Evolutionary conservation across 2,888 invertebrate genomes (phyloP), one percentile per base, ranked within the genome.

Genomic region (Campoplex nolae): DNA sequence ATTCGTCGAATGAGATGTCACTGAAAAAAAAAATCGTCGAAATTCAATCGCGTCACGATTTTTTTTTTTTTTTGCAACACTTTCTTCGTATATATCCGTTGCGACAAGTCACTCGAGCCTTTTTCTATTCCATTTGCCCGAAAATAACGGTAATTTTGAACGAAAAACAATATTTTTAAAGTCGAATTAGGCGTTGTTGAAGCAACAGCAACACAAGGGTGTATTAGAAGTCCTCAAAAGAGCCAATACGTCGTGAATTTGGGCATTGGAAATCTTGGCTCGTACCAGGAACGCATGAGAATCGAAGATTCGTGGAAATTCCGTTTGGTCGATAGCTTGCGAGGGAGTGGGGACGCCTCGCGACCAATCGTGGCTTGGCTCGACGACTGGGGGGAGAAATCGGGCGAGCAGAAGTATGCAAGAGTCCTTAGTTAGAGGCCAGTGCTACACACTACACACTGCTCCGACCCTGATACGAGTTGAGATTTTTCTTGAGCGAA

Each of bases 191-290:
- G 4, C 38, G 38, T 38, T 38, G 1, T 38, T 3, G 38, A 38
- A 38, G 6, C 4, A 0, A 6, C 38, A 38, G 38, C 38, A 9
- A 45, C 9, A 11, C 9, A 45, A 45, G 11, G 2, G 2, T 45
- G 11, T 56, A n/a, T 23, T 2, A n/a, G 23, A 58, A 58, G 58
- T 62, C 62, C 32, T 62, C 32, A 7, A 62, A 62, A 62, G 32
- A 32, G 62, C 62, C 62, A 32, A 3, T 32, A 62, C 62, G 32
- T 62, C 32, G 62, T 62, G 62, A 62, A 62, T 62, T 62, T 62
- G 62, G 62, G 62, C 62, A 32, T 62, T 32, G 62, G 62, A 62
- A 62, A 32, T 62, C 62, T 62, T 62, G 62, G 62, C 32, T 62
- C 1, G 62, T 62, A 62, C 32, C 62, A 62, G 32, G 62, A 62